These are phyloP conservation scores for Chaenogobius annularis DNA, from an alignment of 2,113 vertebrate genomes.

Conservation along the genomic window DNA sequence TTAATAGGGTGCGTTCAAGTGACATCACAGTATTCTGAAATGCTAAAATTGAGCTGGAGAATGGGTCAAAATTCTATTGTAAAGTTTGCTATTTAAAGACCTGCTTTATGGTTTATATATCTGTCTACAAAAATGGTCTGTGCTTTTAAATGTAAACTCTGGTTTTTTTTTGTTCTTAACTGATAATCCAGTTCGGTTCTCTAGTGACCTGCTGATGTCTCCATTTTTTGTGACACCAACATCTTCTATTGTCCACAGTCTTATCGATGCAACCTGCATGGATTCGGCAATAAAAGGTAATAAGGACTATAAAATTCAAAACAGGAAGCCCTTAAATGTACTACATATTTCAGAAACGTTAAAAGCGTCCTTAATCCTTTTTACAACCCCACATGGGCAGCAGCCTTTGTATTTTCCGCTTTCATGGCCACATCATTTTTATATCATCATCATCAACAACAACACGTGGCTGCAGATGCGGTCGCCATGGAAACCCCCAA, in stretches of 20 bases:
- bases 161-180: no score
- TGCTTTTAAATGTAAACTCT: no score
- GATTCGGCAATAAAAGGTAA: background rate
- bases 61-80: no score
- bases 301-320: background rate
- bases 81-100: no score
- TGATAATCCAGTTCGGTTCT: no score
- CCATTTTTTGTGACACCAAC: background rate
- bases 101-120: no score
- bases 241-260: background rate
- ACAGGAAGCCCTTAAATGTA: constrained; percentile 2
- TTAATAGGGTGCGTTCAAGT: no score
- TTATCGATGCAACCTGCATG: background rate
- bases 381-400: constrained; percentile 21
- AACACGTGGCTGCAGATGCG: constrained; percentile 28
- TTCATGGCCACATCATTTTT: constrained; percentile 19
- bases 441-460: constrained; percentile 25
- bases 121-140: no score
- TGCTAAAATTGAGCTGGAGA: no score
- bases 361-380: constrained; percentile 23
- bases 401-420: constrained; percentile 25
- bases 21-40: no score
- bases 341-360: constrained; percentile 5
- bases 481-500: constrained; percentile 71
- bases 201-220: background rate